phyloP scores from a whole-genome alignment of 2,888 invertebrate genomes.

The Octonoba sinensis region DNA sequence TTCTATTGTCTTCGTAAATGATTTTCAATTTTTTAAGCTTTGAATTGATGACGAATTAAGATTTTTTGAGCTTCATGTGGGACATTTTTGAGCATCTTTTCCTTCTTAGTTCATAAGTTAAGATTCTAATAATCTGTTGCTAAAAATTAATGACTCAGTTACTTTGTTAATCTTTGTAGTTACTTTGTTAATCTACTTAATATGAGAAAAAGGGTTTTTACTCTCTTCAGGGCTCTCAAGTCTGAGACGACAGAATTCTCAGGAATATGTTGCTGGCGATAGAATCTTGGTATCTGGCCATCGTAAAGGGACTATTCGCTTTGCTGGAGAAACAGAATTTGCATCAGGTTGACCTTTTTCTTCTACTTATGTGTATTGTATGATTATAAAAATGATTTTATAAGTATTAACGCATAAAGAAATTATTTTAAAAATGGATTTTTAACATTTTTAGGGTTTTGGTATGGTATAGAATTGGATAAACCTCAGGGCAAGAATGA shows the following conservation, averaged over 20 bases:
- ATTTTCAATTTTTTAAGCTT: too few species aligned
- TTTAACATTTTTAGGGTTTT: conserved; percentile 69
- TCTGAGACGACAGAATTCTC: conserved; percentile 37
- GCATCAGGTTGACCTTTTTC: conserved; percentile 70
- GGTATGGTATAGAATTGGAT: conserved; percentile 74
- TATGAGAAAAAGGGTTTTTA: neutral
- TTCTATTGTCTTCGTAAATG: too few species aligned
- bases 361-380: neutral
- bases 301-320: conserved; percentile 72
- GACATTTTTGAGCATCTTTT: too few species aligned
- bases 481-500: conserved; percentile 73
- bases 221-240: conserved; percentile 46
- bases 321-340: conserved; percentile 73
- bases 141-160: too few species aligned
- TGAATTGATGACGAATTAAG: too few species aligned
- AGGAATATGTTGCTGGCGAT: conserved; percentile 70
- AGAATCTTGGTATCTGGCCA: conserved; percentile 72
- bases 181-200: too few species aligned
- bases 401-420: neutral
- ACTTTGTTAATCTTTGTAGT: too few species aligned
- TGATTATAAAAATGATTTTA: neutral
- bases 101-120: too few species aligned
- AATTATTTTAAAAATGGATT: neutral
- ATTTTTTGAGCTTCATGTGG: too few species aligned
- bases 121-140: too few species aligned